phyloP scores from a whole-genome alignment of 2,113 vertebrate species.

The Pongo abelii region DNA sequence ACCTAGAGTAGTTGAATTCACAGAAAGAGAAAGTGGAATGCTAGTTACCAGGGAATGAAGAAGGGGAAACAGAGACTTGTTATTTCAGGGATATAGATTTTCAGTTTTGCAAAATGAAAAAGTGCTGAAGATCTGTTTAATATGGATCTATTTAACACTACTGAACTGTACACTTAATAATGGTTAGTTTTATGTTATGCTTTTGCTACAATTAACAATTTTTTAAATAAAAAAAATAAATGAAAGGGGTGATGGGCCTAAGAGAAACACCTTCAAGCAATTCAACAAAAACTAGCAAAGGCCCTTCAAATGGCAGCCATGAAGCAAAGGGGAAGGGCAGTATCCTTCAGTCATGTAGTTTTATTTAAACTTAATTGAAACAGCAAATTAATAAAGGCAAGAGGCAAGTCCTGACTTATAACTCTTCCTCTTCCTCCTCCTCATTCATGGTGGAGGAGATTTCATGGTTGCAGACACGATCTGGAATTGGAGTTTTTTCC shows the following conservation, averaged over 20 bases:
- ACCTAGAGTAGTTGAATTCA: neutral
- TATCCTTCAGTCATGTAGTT: neutral
- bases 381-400: neutral
- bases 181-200: neutral
- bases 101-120: neutral
- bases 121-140: neutral
- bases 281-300: neutral
- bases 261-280: neutral
- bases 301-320: neutral
- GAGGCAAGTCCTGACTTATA: neutral
- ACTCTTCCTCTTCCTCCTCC: neutral
- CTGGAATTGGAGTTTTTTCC: neutral
- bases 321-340: neutral
- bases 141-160: neutral
- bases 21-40: neutral
- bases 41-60: neutral
- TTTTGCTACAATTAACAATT: neutral
- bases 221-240: constrained; percentile 15
- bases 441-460: neutral
- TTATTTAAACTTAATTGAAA: neutral
- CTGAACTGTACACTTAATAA: neutral
- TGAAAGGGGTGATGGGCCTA: neutral
- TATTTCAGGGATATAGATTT: neutral
- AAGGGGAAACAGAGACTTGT: neutral
- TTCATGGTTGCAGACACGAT: neutral